Evolutionary conservation across 1,140 invertebrate genomes (phyloP).

Genomic region (Bombus sylvicola): DNA sequence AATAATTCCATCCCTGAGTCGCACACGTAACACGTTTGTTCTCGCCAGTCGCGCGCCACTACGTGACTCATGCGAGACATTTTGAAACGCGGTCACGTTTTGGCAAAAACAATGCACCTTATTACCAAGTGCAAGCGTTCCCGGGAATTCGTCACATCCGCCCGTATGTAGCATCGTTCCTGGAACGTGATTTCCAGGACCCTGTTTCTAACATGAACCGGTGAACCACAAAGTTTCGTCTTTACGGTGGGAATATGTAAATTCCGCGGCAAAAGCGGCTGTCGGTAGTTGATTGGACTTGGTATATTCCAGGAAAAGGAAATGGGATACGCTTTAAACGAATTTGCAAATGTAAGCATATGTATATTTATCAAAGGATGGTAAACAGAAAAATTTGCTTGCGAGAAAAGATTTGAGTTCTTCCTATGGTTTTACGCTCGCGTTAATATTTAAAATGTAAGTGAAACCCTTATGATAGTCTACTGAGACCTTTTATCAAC

Average conservation of each 20-base stretch:
- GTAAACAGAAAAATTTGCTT: neutral
- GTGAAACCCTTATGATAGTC: neutral
- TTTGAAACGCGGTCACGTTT: constrained; percentile 74
- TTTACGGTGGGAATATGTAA: neutral
- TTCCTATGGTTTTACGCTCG: neutral
- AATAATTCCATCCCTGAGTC: constrained; percentile 69
- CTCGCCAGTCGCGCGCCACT: constrained; percentile 13
- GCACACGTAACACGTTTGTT: constrained; percentile 48
- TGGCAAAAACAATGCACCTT: constrained; percentile 74
- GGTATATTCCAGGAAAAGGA: neutral
- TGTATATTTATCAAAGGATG: neutral
- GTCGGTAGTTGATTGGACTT: neutral
- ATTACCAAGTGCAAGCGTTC: constrained; percentile 32
- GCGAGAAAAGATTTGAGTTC: neutral
- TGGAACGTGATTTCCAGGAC: neutral
- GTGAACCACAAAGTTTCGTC: neutral
- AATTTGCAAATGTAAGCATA: neutral
- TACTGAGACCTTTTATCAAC: neutral
- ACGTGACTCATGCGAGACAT: constrained; percentile 71
- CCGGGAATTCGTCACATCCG: constrained; percentile 37
- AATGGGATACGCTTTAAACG: neutral
- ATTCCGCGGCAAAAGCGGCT: neutral
- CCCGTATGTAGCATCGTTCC: neutral
- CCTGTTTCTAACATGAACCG: neutral
- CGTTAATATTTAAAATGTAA: neutral